These are phyloP conservation scores for Eupithecia pulchellata DNA, from an alignment of 2,888 invertebrate species.

Conservation along the genomic window DNA sequence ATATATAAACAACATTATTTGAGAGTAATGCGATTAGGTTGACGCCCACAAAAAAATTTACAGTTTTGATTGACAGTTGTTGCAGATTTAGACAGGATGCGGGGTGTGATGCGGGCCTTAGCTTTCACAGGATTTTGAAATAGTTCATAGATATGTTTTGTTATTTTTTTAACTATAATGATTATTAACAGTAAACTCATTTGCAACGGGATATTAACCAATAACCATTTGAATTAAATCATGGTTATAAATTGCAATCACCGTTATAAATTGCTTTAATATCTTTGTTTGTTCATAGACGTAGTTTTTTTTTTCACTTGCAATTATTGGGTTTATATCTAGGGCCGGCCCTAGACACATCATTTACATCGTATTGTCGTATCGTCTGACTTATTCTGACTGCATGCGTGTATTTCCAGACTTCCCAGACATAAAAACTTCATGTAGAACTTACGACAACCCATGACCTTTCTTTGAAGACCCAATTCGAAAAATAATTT, in stretches of 20 bases:
- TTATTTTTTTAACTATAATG: no score
- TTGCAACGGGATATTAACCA: no score
- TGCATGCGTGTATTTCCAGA: not conserved
- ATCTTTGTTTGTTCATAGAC: no score
- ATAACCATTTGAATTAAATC: no score
- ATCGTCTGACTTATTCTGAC: no score
- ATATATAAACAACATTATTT: slow-evolving; percentile 81
- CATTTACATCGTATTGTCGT: no score
- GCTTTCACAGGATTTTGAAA: not conserved
- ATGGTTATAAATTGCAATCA: no score
- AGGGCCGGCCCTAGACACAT: no score
- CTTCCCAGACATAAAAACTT: not conserved
- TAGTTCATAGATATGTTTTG: not conserved
- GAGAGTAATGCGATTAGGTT: slow-evolving; percentile 74
- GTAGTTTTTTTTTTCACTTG: no score
- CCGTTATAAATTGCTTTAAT: no score
- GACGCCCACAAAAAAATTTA: slow-evolving; percentile 59
- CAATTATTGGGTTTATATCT: no score
- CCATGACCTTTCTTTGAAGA: slow-evolving; percentile 4
- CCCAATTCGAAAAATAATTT: slow-evolving; percentile 41
- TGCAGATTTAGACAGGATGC: slow-evolving; percentile 51
- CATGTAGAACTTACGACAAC: not conserved
- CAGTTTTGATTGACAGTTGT: slow-evolving; percentile 63
- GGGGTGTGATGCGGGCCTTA: slow-evolving; percentile 52
- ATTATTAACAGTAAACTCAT: no score